Base-by-base conservation (phyloP, 1,140 invertebrate genomes). In the Nephila pilipes region DNA sequence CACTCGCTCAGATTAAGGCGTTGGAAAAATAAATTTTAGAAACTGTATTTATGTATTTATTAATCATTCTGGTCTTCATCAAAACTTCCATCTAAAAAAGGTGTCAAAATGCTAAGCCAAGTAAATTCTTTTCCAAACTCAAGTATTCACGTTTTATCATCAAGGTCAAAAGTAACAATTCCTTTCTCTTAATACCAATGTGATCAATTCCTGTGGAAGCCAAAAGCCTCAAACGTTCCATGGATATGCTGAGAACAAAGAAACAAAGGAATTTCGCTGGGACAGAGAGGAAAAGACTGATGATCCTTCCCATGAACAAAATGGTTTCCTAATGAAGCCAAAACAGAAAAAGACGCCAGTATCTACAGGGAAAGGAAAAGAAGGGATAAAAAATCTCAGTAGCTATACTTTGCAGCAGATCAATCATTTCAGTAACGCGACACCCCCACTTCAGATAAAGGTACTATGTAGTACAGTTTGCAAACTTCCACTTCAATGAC, bases 321-420 rank as follows among this genome's bases (percentile, higher is more conserved):
- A 87, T 87, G 85, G 85, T 87, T 87, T 87, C 85, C 85, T 87
- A 87, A 87, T 87, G 85, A 87, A 87, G 85, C 85, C 57, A 87
- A 87, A 87, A 81, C 80, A 81, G 46, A 81, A 81, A 81, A 81
- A 81, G 80, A 81, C 80, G 38, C 80, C 46, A 55, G 80, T 81
- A 87, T 36, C 57, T 87, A 87, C 54, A 18, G 25, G 58, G 20
- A 36, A 60, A 60, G 46, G 58, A 36, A 60, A 87, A 60, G 54
- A 83, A 60, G 32, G 6, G 55, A 60, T 32, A 36, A 87, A 87
- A 87, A 60, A 60, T 87, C 85, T 38, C 20, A 55, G 80, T 54
- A 29, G 80, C 69, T 75, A 75, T 75, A 75, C 46, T 55, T 38
- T 81, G 80, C 8, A 22, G 32, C 46, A 87, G 25, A 87, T 87